Evolutionary conservation across 2,888 invertebrate genomes (phyloP), one percentile per base, ranked within the genome.

Genomic region (Drosophila longiperda): DNA sequence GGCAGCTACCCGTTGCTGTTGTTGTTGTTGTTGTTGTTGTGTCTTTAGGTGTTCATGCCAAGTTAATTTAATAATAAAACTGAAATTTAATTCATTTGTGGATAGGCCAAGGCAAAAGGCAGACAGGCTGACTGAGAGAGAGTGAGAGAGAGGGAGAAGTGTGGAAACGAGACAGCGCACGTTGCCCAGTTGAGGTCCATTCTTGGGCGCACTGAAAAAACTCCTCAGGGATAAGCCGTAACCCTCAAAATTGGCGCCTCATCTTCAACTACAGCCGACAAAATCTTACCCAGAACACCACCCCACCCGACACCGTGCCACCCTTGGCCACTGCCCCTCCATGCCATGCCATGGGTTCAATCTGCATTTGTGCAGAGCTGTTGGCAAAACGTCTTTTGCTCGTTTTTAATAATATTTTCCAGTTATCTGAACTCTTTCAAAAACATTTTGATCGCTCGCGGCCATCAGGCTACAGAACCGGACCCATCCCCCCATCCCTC

Each of bases 21-120:
- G 66, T 48, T 66, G 65, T 53, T 75, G 65, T 55, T 82, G 79
- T 59, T 80, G 84, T 73, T 86, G 78, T 59, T 80, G 78, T 80
- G 89, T 83, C 89, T 91, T 91, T 90, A 91, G 90, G 91, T 90
- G 91, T 91, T 91, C 90, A 91, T 90, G 91, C 90, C 90, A 91
- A 90, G 90, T 89, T 91, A 91, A 91, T 91, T 91, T 91, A 91
- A 91, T 91, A 89, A 90, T 85, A 90, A 91, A 91, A 90, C 83
- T 91, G 83, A 87, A 91, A 91, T 91, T 91, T 88, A 91, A 91
- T 91, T 91, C 91, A 90, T 91, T 91, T 91, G 91, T 80, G 91
- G 88, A 91, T 89, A 90, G 86, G 87, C 90, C 75, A 87, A 74
- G 52, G 64, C 72, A 36, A 48, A 45, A 23, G 32, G 17, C 53